These are phyloP conservation scores for Colletes collaris DNA, from an alignment of 2,888 invertebrate species.

Conservation along the genomic window DNA sequence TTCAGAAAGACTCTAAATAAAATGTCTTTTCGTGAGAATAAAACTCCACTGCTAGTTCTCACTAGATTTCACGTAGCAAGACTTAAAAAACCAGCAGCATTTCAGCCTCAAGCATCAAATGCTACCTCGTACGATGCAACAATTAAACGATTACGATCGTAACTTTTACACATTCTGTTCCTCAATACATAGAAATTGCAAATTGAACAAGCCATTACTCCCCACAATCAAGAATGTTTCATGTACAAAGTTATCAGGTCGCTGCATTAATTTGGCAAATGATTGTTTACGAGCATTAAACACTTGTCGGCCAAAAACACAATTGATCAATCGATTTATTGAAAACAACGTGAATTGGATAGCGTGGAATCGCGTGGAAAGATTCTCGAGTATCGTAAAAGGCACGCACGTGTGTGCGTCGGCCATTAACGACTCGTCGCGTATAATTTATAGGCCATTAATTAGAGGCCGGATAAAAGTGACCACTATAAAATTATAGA, in stretches of 20 bases:
- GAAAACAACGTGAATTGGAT: background rate
- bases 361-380: conserved; percentile 5
- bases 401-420: conserved; percentile 47
- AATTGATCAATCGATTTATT: conserved; percentile 43
- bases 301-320: conserved; percentile 60
- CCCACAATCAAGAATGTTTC: background rate
- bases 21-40: no score
- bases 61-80: no score
- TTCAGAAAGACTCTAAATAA: no score
- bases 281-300: conserved; percentile 61
- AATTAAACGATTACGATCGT: conserved; percentile 6
- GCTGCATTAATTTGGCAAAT: conserved; percentile 37
- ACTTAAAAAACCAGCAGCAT: background rate
- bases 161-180: conserved; percentile 1
- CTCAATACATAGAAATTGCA: background rate
- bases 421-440: conserved; percentile 78
- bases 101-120: background rate
- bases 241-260: background rate
- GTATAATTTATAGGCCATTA: conserved; percentile 81
- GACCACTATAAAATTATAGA: conserved; percentile 77
- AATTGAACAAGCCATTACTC: background rate
- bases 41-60: no score
- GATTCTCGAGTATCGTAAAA: conserved; percentile 35
- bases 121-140: background rate
- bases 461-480: conserved; percentile 78